Conservation (phyloP, 2,113 vertebrate genomes). For the Dissostichus mawsoni region DNA sequence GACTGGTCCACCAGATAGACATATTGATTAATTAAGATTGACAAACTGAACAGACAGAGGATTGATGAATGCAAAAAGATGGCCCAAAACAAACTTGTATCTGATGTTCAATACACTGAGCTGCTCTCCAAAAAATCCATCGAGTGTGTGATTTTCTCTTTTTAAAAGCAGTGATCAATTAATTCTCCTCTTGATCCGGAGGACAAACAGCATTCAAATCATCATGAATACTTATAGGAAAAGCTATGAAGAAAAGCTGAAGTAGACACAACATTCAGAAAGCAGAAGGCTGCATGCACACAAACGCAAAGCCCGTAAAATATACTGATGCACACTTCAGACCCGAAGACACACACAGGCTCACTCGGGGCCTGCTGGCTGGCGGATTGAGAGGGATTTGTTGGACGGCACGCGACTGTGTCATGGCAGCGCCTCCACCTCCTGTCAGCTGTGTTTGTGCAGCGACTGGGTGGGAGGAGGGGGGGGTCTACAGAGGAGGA, state of each 20-base stretch:
- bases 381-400: slow-evolving; percentile 76
- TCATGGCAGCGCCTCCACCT: slow-evolving; percentile 71
- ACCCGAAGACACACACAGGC: slow-evolving; percentile 55
- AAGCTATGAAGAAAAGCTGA: slow-evolving; percentile 10
- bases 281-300: not conserved
- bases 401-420: slow-evolving; percentile 78
- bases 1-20: slow-evolving; percentile 39
- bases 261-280: slow-evolving; percentile 13
- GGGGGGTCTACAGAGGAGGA: slow-evolving; percentile 27
- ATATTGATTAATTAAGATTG: slow-evolving; percentile 44
- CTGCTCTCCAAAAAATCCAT: slow-evolving; percentile 32
- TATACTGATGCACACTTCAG: slow-evolving; percentile 22
- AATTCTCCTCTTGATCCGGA: not conserved
- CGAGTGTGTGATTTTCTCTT: slow-evolving; percentile 3
- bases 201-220: slow-evolving; percentile 25
- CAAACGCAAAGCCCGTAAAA: slow-evolving; percentile 27
- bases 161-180: slow-evolving; percentile 41
- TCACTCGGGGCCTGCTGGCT: slow-evolving; percentile 62
- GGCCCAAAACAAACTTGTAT: slow-evolving; percentile 59
- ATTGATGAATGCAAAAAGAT: slow-evolving; percentile 59
- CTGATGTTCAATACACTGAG: slow-evolving; percentile 48
- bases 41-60: slow-evolving; percentile 59
- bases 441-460: slow-evolving; percentile 85
- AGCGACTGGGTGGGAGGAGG: slow-evolving; percentile 47
- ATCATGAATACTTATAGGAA: slow-evolving; percentile 24